Base-by-base conservation (phyloP, 2,888 invertebrate species). In the Pristionchus exspectatus region DNA sequence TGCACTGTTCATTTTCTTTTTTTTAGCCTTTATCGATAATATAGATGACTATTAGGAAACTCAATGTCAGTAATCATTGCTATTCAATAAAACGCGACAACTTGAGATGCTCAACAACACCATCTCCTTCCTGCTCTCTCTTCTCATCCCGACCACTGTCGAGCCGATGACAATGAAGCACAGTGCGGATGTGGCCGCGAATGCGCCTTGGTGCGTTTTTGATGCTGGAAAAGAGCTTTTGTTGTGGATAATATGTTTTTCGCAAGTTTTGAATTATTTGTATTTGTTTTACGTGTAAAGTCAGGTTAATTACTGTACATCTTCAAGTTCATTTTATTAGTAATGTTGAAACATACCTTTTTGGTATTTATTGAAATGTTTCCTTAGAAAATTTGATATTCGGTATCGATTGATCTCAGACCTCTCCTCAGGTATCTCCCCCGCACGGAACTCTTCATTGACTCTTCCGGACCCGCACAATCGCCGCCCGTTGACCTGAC, bases 371-470 rank as follows among this genome's bases (percentile, higher is more conserved):
- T n/a, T n/a, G n/a, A n/a, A n/a, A n/a, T n/a, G n/a, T n/a, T n/a
- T n/a, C n/a, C n/a, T n/a, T n/a, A n/a, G n/a, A n/a, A n/a, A n/a
- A 44, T 44, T 44, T 9, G 66, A 10, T 2, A 66, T 10, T 24
- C 66, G 5, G 24, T 66, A n/a, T 12, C 69, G 24, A 14, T 69
- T 69, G 12, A 69, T 27, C 27, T 50, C 9, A 7, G 44, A 50
- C 9, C 44, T 50, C 44, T 50, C n/a, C n/a, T 44, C 44, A 87
- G 87, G 87, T 87, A 87, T 24, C 87, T 44, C 24, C 87, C 87
- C 0, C 87, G 87, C 21, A 69, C 87, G 1, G 87, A 66, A 10
- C 50, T 87, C 18, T 69, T 87, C 69, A 24, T 54, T 24, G 69
- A 69, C 69, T 87, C 87, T 10, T n/a, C 44, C 21, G 87, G 87